A percentile compares a stretch with the other conserved stretches of the same genome.
Conservation (phyloP, 2,113 vertebrate species). For the Piprites chloris region DNA sequence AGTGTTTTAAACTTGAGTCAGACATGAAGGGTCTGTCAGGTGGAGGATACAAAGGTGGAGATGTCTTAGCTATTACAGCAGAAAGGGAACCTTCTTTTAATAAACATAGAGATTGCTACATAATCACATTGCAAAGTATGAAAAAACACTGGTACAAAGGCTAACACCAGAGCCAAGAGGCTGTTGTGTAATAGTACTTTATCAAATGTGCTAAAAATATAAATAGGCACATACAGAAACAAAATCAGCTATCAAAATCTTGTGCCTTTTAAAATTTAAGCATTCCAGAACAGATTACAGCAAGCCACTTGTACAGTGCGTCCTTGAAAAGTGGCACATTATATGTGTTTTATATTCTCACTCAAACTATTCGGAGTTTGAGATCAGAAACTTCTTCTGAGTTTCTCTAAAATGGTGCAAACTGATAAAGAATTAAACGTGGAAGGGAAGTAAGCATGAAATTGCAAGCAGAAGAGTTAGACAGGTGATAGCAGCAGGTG, state of each 20-base stretch:
- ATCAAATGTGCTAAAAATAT: slow-evolving; percentile 32
- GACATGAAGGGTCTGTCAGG: not conserved
- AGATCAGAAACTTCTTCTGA: not conserved
- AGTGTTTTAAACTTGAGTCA: not conserved
- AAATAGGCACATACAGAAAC: slow-evolving; percentile 20
- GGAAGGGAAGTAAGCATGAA: not conserved
- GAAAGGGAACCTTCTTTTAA: not conserved
- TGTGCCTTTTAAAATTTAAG: slow-evolving; percentile 29
- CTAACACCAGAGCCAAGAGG: not conserved
- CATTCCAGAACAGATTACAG: not conserved
- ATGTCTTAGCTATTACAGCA: not conserved
- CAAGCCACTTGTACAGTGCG: not conserved
- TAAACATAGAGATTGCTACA: not conserved
- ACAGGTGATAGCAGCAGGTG: not conserved
- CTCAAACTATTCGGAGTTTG: not conserved
- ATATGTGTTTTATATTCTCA: not conserved
- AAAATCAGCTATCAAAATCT: slow-evolving; percentile 41
- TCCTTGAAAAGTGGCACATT: not conserved
- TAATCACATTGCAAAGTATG: not conserved
- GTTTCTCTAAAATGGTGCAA: not conserved
- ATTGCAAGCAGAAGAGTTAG: not conserved
- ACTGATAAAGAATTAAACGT: not conserved
- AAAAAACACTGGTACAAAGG: not conserved
- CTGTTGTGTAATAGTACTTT: not conserved
- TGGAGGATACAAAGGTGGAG: not conserved